Conservation (phyloP, 2,113 vertebrate species). For the Myotis yumanensis region DNA sequence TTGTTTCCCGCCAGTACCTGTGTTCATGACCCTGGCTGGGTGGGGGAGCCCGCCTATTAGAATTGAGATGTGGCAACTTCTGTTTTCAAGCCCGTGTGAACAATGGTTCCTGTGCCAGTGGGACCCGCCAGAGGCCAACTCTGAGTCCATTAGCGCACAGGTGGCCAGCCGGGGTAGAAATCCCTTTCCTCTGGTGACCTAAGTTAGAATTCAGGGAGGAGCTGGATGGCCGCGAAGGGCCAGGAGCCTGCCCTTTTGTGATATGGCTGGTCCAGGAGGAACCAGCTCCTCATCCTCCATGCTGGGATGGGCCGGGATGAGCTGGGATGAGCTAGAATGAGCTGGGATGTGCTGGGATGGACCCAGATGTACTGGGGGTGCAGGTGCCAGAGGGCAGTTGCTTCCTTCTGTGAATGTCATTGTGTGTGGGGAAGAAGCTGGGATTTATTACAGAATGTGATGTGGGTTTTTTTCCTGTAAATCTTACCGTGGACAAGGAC, state of each 20-base stretch:
- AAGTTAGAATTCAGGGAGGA: not conserved
- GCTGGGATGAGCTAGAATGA: too few species aligned
- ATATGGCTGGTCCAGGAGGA: not conserved
- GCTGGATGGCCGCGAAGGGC: not conserved
- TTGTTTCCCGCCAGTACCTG: not conserved
- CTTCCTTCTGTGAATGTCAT: not conserved
- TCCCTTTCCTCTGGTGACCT: not conserved
- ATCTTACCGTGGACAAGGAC: not conserved
- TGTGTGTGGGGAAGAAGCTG: not conserved
- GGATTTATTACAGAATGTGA: not conserved
- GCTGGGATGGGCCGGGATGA: not conserved
- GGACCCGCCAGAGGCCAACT: not conserved
- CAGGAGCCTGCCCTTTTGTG: too few species aligned
- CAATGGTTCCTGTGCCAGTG: not conserved
- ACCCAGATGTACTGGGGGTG: not conserved
- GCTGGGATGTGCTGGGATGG: not conserved
- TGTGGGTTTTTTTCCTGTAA: not conserved
- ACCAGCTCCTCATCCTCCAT: not conserved
- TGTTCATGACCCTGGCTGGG: not conserved
- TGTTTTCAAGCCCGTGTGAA: not conserved
- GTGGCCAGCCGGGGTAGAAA: not conserved
- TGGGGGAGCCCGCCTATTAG: not conserved
- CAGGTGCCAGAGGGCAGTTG: not conserved
- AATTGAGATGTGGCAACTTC: not conserved
- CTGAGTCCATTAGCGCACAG: not conserved